Conservation (phyloP, 2,888 invertebrate genomes). For the Agrotis exclamationis region DNA sequence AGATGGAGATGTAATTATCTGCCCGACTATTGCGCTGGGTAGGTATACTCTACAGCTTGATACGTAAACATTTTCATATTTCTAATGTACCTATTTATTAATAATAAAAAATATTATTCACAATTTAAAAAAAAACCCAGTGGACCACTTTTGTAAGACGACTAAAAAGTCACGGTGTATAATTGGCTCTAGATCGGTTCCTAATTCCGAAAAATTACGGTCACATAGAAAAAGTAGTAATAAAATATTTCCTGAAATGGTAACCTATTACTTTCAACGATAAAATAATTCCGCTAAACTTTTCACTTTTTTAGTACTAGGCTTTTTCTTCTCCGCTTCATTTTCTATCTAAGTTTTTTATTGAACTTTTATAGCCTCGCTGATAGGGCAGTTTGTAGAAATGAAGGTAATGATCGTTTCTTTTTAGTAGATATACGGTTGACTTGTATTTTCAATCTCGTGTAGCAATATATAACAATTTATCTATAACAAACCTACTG, state of each 20-base stretch:
- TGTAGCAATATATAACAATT: not conserved
- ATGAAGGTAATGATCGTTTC: slow-evolving; percentile 20
- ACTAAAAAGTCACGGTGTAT: no score
- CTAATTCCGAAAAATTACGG: not conserved
- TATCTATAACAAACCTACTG: no score
- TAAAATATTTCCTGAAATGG: no score
- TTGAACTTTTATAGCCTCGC: slow-evolving; percentile 1
- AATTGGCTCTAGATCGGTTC: no score
- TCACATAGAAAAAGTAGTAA: not conserved
- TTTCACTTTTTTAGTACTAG: not conserved
- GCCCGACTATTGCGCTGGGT: no score
- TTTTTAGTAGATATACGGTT: slow-evolving; percentile 9
- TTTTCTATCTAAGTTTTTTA: not conserved
- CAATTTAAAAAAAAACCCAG: no score
- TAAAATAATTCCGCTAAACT: not conserved
- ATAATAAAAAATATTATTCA: no score
- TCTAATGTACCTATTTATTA: no score
- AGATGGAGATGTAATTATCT: no score
- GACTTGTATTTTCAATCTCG: slow-evolving; percentile 7
- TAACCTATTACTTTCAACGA: not conserved
- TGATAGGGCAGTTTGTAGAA: slow-evolving; percentile 11
- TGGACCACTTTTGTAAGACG: no score
- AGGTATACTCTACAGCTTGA: no score
- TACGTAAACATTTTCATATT: no score
- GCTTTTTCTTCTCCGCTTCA: not conserved